A percentile compares a stretch with the other conserved stretches of the same genome.
These are phyloP conservation scores for Tinea pellionella DNA, from an alignment of 2,888 invertebrate species.

Conservation along the genomic window DNA sequence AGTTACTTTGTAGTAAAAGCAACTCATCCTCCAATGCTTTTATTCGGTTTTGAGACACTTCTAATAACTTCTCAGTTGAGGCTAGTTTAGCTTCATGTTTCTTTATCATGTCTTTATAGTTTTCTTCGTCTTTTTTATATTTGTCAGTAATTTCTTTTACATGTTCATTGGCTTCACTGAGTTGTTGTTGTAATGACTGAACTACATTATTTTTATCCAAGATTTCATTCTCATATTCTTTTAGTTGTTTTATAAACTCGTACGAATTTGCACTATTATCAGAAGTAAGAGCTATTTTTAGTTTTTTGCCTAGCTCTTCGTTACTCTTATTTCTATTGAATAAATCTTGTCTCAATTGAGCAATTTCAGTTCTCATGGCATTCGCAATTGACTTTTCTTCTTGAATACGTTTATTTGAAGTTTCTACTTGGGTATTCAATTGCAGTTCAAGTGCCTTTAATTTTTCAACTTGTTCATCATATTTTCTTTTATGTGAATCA, in stretches of 20 bases:
- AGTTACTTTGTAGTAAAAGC: constrained; percentile 26
- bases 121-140: constrained; percentile 79
- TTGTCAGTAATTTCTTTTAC: constrained; percentile 87
- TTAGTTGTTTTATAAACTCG: constrained; percentile 75
- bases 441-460: constrained; percentile 78
- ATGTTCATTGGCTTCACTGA: constrained; percentile 79
- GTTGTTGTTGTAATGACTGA: constrained; percentile 76
- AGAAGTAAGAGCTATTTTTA: constrained; percentile 73
- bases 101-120: constrained; percentile 42
- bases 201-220: constrained; percentile 74
- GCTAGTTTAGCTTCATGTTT: constrained; percentile 32
- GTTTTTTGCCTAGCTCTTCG: constrained; percentile 75
- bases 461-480: constrained; percentile 86
- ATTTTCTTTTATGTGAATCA: constrained; percentile 78
- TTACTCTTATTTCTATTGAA: constrained; percentile 70
- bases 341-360: constrained; percentile 72
- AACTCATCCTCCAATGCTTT: too few species aligned
- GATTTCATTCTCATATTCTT: constrained; percentile 76
- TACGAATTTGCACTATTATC: constrained; percentile 29
- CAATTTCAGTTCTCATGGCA: constrained; percentile 70
- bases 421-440: constrained; percentile 76
- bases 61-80: neutral
- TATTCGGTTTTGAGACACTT: too few species aligned
- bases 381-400: constrained; percentile 79
- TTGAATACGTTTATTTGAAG: constrained; percentile 74